Evolutionary conservation across 2,797 vertebrate genomes (phyloP), one percentile per base, ranked within the genome.

Genomic region (Pangasius djambal): DNA sequence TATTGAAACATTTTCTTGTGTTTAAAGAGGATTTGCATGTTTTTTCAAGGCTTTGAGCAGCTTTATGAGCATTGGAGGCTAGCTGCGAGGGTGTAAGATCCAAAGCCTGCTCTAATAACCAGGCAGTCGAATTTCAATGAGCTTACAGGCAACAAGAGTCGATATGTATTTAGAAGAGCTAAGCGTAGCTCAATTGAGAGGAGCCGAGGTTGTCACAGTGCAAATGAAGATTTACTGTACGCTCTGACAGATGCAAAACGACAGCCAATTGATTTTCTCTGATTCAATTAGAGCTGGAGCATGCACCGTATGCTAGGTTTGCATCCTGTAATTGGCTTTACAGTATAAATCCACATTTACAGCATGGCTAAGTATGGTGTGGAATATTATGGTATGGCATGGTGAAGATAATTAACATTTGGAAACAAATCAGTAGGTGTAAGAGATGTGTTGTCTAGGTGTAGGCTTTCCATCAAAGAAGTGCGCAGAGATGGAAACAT

Each of bases 31-130:
- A 91, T 91, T 88, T 91, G 75, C 91, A 84, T 89, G 59, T 72
- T 37, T 85, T 75, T 85, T 34, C 81, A 69, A 75, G 81, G 87
- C 82, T 90, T 90, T 70, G 88, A 89, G 87, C 89, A 83, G 90
- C 40, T 81, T 89, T 92, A 91, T 90, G 82, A 91, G 89, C 89
- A 85, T 72, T 74, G 84, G 87, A 87, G 86, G 77, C 74, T 87
- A 79, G 72, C 88, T 90, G 86, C 86, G 87, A 91, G 69, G 85
- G 28, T 83, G 55, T 89, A 88, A 89, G 88, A 86, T 81, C 59
- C 50, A 90, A 92, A 91, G 89, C 89, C 88, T 89, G 52, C 44
- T 82, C 67, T 88, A 89, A 89, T 89, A 91, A 92, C 86, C 91
- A 87, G 87, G 67, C 81, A 91, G 87, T 88, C 52, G 85, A 84